phyloP scores from a whole-genome alignment of 37 sponge, comb jelly and placozoan species.

The Tethya wilhelma region DNA sequence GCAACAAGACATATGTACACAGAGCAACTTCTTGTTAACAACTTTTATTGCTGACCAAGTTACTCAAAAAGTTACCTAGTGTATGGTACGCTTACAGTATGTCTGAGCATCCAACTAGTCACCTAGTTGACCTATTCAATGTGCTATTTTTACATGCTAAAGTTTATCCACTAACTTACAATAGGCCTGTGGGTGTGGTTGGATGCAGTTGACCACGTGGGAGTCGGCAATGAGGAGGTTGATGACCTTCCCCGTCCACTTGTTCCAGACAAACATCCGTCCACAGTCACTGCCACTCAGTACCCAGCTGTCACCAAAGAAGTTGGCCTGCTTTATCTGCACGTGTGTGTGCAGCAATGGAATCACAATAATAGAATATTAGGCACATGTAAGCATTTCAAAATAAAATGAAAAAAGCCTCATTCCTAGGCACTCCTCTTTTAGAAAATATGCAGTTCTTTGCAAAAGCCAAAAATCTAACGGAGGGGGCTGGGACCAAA shows the following conservation, averaged over 20 bases:
- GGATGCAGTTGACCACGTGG: conserved; percentile 94
- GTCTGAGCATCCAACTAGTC: no score
- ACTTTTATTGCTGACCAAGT: no score
- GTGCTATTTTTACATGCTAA: neutral
- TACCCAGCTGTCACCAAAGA: conserved; percentile 80
- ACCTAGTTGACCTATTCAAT: no score
- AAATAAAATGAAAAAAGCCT: no score
- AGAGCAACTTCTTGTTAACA: no score
- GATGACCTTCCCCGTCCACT: conserved; percentile 82
- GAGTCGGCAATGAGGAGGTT: conserved; percentile 77
- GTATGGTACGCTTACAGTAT: no score
- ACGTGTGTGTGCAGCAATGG: neutral
- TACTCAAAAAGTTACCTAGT: no score
- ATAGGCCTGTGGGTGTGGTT: conserved; percentile 87
- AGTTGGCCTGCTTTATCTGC: conserved; percentile 91
- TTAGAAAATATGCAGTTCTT: no score
- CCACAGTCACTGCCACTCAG: conserved; percentile 95
- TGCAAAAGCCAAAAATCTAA: no score
- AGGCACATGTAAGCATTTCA: no score
- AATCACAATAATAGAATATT: neutral
- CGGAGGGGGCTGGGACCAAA: neutral
- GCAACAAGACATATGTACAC: no score
- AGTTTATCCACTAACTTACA: conserved; percentile 28
- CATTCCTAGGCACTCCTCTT: no score
- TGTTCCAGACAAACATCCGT: conserved; percentile 91